Base-by-base conservation (phyloP, 1,140 invertebrate genomes). In the Ceratosolen solmsi region DNA sequence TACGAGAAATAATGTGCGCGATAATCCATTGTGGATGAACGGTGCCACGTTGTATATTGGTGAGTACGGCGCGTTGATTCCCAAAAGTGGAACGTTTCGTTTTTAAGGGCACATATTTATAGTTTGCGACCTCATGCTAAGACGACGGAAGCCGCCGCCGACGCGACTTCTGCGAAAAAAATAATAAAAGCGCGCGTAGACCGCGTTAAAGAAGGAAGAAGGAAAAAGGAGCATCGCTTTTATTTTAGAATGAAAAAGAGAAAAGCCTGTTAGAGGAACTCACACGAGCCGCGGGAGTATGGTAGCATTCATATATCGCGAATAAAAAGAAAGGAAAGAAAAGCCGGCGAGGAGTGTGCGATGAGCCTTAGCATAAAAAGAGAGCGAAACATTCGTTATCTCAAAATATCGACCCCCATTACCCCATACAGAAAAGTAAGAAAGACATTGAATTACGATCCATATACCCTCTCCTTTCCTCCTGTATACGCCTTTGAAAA, bases 41-140 rank as follows among this genome's bases (percentile, higher is more conserved):
- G 41, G 41, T 13, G 41, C 41, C 5, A n/a, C 22, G 63, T 2
- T 38, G 7, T 15, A 22, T 36, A 8, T 38, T 38, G 15, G 63
- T 38, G 36, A n/a, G 27, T 36, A 25, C 9, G 49, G 51, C 51
- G 49, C 58, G 70, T 81, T 63, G 60, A 76, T 81, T 81, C n/a
- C 79, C 22, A 72, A 81, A 81, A 81, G 79, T 81, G 51, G 72
- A 81, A 58, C 79, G 72, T 41, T 68, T 33, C 49, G 58, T 81
- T 81, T 80, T 81, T 81, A 81, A 81, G 72, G 79, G 60, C 72
- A 51, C 72, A 74, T 80, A 80, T 81, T 81, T 81, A 81, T 81
- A 81, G 46, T 75, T 68, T 20, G 49, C 79, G 79, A 81, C 72
- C 79, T 81, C 79, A 81, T 70, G 79, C 79, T 51, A 36, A 81